Conservation (phyloP, 2,797 vertebrate genomes). For the Toxotes lorentzi region DNA sequence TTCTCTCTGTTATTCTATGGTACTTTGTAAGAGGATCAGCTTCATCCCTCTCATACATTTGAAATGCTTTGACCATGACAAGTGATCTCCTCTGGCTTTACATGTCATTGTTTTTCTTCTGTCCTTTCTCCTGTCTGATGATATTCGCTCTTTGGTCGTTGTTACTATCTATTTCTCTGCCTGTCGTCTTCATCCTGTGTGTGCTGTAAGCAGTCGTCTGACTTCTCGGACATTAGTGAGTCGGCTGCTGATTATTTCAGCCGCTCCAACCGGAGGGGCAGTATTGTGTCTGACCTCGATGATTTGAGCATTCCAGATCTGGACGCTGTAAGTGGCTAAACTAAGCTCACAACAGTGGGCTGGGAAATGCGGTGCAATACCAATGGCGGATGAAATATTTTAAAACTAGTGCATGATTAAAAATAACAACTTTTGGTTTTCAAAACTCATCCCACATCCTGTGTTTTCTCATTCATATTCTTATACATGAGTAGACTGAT, state of each 20-base stretch:
- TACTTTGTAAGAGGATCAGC: not conserved
- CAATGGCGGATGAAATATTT: constrained; percentile 16
- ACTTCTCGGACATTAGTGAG: constrained; percentile 92
- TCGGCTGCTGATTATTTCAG: constrained; percentile 98
- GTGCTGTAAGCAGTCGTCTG: constrained; percentile 85
- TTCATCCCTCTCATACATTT: not conserved
- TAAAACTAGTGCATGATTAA: constrained; percentile 44
- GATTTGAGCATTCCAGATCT: constrained; percentile 90
- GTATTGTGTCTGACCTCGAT: constrained; percentile 93
- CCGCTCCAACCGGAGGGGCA: constrained; percentile 93
- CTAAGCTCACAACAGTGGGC: constrained; percentile 10
- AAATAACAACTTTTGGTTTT: constrained; percentile 36
- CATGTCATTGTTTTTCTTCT: constrained; percentile 28
- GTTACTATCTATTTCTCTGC: constrained; percentile 50
- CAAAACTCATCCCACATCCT: constrained; percentile 30
- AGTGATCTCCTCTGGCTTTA: constrained; percentile 1
- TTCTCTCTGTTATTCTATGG: not conserved
- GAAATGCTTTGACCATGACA: not conserved
- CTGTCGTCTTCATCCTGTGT: constrained; percentile 42
- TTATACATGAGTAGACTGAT: not conserved
- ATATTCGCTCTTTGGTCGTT: constrained; percentile 5
- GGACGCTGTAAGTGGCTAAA: constrained; percentile 89
- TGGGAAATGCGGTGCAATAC: constrained; percentile 52
- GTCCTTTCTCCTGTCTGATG: constrained; percentile 13
- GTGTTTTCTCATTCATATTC: constrained; percentile 1